phyloP scores from a whole-genome alignment of 2,797 vertebrate genomes.

The Xyrichtys novacula region DNA sequence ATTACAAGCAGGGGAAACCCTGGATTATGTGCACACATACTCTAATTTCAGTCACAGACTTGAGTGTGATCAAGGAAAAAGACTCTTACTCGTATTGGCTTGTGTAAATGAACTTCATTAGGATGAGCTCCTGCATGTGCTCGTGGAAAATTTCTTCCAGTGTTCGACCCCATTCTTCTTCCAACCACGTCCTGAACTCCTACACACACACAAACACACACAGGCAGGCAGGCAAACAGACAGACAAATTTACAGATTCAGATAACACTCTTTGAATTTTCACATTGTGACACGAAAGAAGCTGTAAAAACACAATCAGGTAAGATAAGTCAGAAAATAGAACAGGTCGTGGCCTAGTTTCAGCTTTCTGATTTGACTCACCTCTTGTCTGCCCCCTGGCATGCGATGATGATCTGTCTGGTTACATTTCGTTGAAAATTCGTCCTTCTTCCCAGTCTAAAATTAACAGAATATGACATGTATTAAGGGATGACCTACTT shows the following conservation, averaged over 20 bases:
- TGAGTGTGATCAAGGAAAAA: constrained; percentile 4
- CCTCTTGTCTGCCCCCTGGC: constrained; percentile 98
- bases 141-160: constrained; percentile 99
- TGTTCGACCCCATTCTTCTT: constrained; percentile 97
- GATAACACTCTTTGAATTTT: not conserved
- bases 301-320: constrained; percentile 11
- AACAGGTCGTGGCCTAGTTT: not conserved
- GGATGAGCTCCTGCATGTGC: constrained; percentile 98
- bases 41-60: not conserved
- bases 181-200: constrained; percentile 98
- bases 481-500: constrained; percentile 22
- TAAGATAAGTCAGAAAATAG: not conserved
- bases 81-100: constrained; percentile 96
- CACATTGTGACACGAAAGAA: not conserved
- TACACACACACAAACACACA: not conserved
- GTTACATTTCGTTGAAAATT: constrained; percentile 98
- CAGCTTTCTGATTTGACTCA: constrained; percentile 56
- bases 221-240: constrained; percentile 10
- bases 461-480: constrained; percentile 30
- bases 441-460: constrained; percentile 95
- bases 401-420: constrained; percentile 98
- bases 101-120: constrained; percentile 99
- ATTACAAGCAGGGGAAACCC: too few species aligned
- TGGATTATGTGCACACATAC: not conserved
- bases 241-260: not conserved